A percentile compares a stretch with the other conserved stretches of the same genome.
Evolutionary conservation across 1,140 invertebrate genomes (phyloP).

Genomic region (Apocrypta bakeri): DNA sequence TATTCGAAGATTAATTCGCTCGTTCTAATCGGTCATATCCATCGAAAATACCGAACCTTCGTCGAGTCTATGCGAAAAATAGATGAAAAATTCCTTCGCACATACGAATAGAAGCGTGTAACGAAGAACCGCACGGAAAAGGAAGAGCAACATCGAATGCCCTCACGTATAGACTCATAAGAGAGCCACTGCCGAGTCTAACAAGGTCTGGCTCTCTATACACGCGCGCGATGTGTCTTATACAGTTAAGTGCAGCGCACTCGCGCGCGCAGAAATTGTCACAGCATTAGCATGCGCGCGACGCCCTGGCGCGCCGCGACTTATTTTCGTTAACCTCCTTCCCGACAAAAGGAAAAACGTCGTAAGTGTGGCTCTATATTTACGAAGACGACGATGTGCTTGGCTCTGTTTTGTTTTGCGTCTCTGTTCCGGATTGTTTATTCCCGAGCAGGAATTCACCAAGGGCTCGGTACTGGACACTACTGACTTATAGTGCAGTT

Average conservation of each 20-base stretch:
- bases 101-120: background rate
- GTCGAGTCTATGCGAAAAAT: too few relatives aligned
- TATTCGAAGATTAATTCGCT: too few relatives aligned
- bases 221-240: too few relatives aligned
- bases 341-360: background rate
- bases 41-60: too few relatives aligned
- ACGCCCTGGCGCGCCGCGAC: background rate
- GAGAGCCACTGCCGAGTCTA: background rate
- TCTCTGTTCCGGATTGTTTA: background rate
- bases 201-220: too few relatives aligned
- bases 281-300: constrained; percentile 40
- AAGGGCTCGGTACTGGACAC: too few relatives aligned
- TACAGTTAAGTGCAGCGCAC: constrained; percentile 19
- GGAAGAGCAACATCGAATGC: background rate
- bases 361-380: constrained; percentile 16
- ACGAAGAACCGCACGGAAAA: background rate
- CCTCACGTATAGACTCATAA: background rate
- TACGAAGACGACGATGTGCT: constrained; percentile 5
- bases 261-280: constrained; percentile 19
- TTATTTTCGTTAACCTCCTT: constrained; percentile 29
- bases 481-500: too few relatives aligned
- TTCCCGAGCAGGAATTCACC: too few relatives aligned
- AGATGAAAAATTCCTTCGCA: too few relatives aligned
- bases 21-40: too few relatives aligned
- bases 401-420: constrained; percentile 7